phyloP scores from a whole-genome alignment of 2,888 invertebrate species.

The Caenorhabditis sp. region DNA sequence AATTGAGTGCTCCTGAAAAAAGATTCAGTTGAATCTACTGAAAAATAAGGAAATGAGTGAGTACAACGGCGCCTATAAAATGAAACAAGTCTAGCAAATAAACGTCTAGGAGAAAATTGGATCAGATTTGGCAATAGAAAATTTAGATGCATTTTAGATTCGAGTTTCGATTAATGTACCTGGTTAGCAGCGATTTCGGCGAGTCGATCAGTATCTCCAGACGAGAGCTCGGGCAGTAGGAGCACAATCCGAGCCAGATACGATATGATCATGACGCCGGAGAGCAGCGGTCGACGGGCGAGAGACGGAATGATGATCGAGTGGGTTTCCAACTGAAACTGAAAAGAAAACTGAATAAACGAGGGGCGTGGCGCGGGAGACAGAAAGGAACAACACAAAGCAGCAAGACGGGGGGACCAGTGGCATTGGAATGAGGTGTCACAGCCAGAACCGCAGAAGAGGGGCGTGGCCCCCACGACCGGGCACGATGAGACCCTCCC shows the following conservation, averaged over 20 bases:
- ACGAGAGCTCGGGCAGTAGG: constrained; percentile 73
- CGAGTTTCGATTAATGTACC: constrained; percentile 40
- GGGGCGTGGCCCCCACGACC: constrained; percentile 38
- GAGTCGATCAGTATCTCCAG: constrained; percentile 69
- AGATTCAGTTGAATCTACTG: constrained; percentile 14
- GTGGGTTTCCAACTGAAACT: constrained; percentile 2
- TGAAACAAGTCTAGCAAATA: no score
- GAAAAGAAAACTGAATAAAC: constrained; percentile 19
- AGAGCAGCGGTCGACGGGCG: constrained; percentile 24
- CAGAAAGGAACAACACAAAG: constrained; percentile 26
- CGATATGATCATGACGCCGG: constrained; percentile 74
- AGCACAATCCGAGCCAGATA: constrained; percentile 76
- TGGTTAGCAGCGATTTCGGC: constrained; percentile 69
- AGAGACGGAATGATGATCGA: constrained; percentile 52
- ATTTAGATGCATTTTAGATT: no score
- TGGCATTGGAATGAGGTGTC: constrained; percentile 58
- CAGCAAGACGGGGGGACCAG: constrained; percentile 26
- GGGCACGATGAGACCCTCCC: constrained; percentile 29
- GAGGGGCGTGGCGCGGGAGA: constrained; percentile 2
- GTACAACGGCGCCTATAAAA: no score
- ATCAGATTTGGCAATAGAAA: no score
- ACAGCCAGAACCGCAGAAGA: constrained; percentile 51
- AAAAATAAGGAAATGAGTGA: constrained; percentile 14
- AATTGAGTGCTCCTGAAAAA: constrained; percentile 42
- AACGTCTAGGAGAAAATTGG: no score